Evolutionary conservation across 2,797 vertebrate species (phyloP).

Genomic region (Etheostoma nigrum): DNA sequence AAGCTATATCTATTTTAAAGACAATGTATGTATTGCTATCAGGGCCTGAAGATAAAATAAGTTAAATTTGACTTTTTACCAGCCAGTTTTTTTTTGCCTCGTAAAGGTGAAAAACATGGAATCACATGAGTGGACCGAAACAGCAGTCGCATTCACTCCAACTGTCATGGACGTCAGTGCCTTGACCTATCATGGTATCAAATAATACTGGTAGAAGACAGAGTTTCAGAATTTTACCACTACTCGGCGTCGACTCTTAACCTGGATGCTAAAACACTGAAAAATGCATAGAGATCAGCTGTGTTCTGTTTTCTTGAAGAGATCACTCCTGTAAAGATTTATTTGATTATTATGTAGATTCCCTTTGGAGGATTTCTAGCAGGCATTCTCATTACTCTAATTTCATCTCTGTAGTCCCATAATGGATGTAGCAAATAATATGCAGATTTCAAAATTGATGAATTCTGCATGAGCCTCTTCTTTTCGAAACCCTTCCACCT

Average conservation of each 20-base stretch:
- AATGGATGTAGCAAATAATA: constrained; percentile 54
- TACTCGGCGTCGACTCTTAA: not conserved
- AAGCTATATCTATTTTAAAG: not conserved
- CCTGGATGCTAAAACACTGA: constrained; percentile 1
- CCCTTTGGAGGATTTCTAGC: constrained; percentile 46
- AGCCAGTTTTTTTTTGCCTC: no score
- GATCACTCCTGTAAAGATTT: constrained; percentile 44
- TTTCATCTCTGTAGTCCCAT: constrained; percentile 45
- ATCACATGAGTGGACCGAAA: no score
- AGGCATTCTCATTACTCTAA: constrained; percentile 56
- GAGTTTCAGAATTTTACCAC: not conserved
- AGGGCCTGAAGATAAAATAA: no score
- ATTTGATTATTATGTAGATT: constrained; percentile 65
- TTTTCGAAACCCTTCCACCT: constrained; percentile 38
- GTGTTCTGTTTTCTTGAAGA: constrained; percentile 34
- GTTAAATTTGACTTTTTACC: no score
- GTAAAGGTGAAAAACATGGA: no score
- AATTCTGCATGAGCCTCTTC: constrained; percentile 41
- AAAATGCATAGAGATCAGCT: constrained; percentile 23
- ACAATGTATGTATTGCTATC: not conserved
- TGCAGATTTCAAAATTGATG: constrained; percentile 48
- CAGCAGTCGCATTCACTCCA: no score
- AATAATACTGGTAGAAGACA: not conserved
- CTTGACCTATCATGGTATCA: not conserved
- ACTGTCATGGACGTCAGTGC: no score